Conservation (phyloP, 2,797 vertebrate genomes). For the Arrhamphus sclerolepis region DNA sequence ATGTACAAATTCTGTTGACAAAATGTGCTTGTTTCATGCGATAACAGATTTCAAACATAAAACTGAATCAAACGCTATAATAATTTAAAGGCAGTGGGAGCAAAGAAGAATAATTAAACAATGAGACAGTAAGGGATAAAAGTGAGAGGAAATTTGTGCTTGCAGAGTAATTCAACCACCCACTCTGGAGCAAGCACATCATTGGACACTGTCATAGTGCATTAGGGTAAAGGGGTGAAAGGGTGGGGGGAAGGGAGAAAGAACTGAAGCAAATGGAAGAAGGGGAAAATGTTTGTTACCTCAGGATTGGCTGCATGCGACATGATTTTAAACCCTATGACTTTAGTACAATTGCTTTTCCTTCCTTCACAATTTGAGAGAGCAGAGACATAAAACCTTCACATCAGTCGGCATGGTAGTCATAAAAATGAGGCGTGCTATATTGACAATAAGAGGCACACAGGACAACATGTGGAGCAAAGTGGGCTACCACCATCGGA, state of each 20-base stretch:
- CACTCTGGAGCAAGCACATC: slow-evolving; percentile 49
- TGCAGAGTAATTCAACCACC: slow-evolving; percentile 60
- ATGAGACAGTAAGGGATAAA: slow-evolving; percentile 2
- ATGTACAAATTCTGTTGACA: slow-evolving; percentile 17
- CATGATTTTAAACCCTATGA: slow-evolving; percentile 32
- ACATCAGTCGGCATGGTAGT: too few relatives aligned
- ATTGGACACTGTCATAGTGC: slow-evolving; percentile 60
- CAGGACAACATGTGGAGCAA: too few relatives aligned
- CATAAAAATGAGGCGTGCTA: too few relatives aligned
- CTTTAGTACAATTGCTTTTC: too few relatives aligned
- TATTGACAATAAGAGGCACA: too few relatives aligned
- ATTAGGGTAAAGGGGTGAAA: slow-evolving; percentile 66
- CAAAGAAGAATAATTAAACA: background rate
- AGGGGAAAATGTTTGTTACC: slow-evolving; percentile 11
- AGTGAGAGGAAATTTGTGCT: slow-evolving; percentile 16
- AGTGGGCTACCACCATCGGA: too few relatives aligned
- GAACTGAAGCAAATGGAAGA: slow-evolving; percentile 7
- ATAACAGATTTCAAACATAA: slow-evolving; percentile 6
- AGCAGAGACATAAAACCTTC: too few relatives aligned
- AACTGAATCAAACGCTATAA: background rate
- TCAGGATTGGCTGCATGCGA: slow-evolving; percentile 31
- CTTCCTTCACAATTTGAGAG: too few relatives aligned
- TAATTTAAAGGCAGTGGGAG: too few relatives aligned
- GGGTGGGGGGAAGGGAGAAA: slow-evolving; percentile 15
- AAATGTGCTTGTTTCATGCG: slow-evolving; percentile 31